These are phyloP conservation scores for Lumbricus terrestris DNA, from an alignment of 2,888 invertebrate species.

Conservation along the genomic window DNA sequence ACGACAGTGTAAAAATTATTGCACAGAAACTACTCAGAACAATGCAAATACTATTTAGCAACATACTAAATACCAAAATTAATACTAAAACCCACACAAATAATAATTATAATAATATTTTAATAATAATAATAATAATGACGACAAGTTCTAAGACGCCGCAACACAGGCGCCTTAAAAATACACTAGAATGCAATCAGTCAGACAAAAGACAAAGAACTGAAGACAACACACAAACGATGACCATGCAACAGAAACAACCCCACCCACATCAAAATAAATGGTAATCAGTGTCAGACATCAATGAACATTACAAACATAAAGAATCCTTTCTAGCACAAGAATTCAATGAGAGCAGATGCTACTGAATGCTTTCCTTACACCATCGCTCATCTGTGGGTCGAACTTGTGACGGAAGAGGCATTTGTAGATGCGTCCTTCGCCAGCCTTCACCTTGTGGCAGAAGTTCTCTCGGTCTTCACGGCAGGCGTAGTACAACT, in stretches of 20 bases:
- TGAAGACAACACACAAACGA: too few species aligned
- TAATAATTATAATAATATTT: not conserved
- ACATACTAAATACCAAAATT: too few species aligned
- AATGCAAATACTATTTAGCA: not conserved
- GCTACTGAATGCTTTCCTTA: slow-evolving; percentile 40
- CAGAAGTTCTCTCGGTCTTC: slow-evolving; percentile 76
- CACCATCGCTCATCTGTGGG: slow-evolving; percentile 64
- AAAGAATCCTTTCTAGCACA: not conserved
- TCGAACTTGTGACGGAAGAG: slow-evolving; percentile 79
- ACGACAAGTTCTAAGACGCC: too few species aligned
- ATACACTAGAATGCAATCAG: too few species aligned
- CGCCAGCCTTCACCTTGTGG: slow-evolving; percentile 72
- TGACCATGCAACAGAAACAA: not conserved
- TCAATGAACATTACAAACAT: not conserved
- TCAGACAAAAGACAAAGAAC: too few species aligned
- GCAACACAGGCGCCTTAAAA: too few species aligned
- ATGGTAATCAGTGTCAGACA: too few species aligned
- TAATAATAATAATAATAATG: too few species aligned
- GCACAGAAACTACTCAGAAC: not conserved
- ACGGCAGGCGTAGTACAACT: slow-evolving; percentile 84
- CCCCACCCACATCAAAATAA: not conserved
- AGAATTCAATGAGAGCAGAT: not conserved
- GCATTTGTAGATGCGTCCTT: slow-evolving; percentile 84
- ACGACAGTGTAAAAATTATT: not conserved
- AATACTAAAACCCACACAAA: not conserved